Conservation (phyloP, 2,113 vertebrate species). For the Thymallus thymallus region DNA sequence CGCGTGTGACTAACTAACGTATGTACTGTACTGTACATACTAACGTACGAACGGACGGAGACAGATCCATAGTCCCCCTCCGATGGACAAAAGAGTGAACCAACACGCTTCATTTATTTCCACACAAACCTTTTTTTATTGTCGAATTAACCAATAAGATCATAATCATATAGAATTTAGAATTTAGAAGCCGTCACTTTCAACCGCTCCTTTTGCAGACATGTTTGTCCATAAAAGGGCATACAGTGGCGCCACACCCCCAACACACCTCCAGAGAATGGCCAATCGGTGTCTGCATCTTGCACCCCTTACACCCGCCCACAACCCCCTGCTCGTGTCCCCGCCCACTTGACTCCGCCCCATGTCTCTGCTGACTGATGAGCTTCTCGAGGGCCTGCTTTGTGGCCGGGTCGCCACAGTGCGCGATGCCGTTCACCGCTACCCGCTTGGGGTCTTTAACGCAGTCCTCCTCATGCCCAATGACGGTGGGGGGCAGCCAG, state of each 20-base stretch:
- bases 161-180: too few relatives aligned
- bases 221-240: conserved; percentile 52
- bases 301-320: neutral
- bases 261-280: conserved; percentile 49
- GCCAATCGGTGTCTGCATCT: neutral
- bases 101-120: too few relatives aligned
- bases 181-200: neutral
- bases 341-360: neutral
- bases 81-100: too few relatives aligned
- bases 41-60: too few relatives aligned
- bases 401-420: conserved; percentile 32
- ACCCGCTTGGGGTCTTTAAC: conserved; percentile 49
- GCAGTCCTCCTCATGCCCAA: conserved; percentile 45
- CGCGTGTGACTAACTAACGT: too few relatives aligned
- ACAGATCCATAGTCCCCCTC: too few relatives aligned
- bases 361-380: conserved; percentile 28
- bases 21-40: too few relatives aligned
- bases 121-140: too few relatives aligned
- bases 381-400: conserved; percentile 41
- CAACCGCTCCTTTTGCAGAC: conserved; percentile 21
- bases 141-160: too few relatives aligned
- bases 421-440: conserved; percentile 41
- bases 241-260: conserved; percentile 43
- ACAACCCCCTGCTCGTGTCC: neutral
- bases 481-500: conserved; percentile 39